Base-by-base conservation (phyloP, 2,888 invertebrate species). In the Apodemia mormo region DNA sequence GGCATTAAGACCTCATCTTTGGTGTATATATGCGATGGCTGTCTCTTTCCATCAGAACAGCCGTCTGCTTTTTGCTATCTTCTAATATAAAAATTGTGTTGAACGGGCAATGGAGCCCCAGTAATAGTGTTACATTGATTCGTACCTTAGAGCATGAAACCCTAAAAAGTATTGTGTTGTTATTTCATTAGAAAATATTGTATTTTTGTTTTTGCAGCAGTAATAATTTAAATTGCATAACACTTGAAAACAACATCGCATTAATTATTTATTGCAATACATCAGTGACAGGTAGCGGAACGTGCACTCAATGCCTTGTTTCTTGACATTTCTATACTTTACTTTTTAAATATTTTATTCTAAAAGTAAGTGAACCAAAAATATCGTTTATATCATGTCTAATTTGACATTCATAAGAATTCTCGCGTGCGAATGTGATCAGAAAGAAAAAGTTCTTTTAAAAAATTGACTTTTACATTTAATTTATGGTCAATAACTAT, bases 361-460 rank as follows among this genome's bases (percentile, higher is more conserved):
- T 70, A 68, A 67, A 67, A 65, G 67, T 71, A 71, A 73, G 58
- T 66, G 58, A 73, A 73, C 69, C 69, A 12, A 67, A 68, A 74
- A 54, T 49, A 37, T 66, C 58, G 68, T 66, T 71, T 67, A 66
- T 69, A 74, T 71, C 61, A 73, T 69, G 66, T 72, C 67, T 49
- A 71, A 70, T 74, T 73, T 75, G 72, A 75, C 75, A 73, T 76
- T 76, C 72, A 76, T 72, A 74, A 75, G 74, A 74, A 73, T 70
- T 61, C 66, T 76, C 67, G 72, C 73, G 73, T 72, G 75, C 69
- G 65, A 75, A 72, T 69, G 68, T 72, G 72, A 70, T 71, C 71
- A 72, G 73, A 68, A 70, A 71, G 70, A 72, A 76, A 76, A 72
- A 70, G 71, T 72, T 70, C 65, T 58, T 74, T 73, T 69, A 74